phyloP scores from a whole-genome alignment of 2,113 vertebrate genomes.

The Synchiropus splendidus region DNA sequence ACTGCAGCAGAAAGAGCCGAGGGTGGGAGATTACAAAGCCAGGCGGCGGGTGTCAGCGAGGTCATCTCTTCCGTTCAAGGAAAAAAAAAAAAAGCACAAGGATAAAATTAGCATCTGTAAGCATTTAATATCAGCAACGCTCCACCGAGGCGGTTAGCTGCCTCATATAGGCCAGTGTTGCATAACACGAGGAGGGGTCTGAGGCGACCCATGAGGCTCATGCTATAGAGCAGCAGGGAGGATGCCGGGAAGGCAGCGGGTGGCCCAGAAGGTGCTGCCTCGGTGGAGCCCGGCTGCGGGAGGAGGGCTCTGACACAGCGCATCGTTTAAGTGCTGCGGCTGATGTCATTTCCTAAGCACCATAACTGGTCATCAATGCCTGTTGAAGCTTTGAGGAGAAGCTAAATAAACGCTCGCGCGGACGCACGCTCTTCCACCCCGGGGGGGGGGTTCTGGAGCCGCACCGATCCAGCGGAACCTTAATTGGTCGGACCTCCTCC shows the following conservation, averaged over 20 bases:
- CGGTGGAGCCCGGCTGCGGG: neutral
- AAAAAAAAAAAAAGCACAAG: too few relatives aligned
- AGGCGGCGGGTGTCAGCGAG: too few relatives aligned
- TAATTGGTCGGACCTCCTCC: conserved; percentile 28
- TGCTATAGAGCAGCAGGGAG: too few relatives aligned
- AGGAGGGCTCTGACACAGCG: conserved; percentile 16
- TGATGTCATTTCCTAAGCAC: conserved; percentile 53
- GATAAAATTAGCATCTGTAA: too few relatives aligned
- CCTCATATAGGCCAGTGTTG: too few relatives aligned
- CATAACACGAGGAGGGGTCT: too few relatives aligned
- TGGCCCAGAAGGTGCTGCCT: conserved; percentile 1
- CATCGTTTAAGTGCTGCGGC: conserved; percentile 42
- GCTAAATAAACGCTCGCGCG: conserved; percentile 21
- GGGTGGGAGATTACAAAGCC: too few relatives aligned
- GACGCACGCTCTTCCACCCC: neutral
- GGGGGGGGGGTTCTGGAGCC: conserved; percentile 11
- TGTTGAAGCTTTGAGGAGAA: conserved; percentile 24
- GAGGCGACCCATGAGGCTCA: neutral
- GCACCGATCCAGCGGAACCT: conserved; percentile 22
- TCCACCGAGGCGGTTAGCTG: too few relatives aligned
- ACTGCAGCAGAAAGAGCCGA: too few relatives aligned
- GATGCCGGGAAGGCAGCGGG: too few relatives aligned
- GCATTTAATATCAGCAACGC: too few relatives aligned
- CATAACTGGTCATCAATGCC: conserved; percentile 43
- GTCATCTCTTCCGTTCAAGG: too few relatives aligned